Evolutionary conservation across 2,888 invertebrate species (phyloP).

Genomic region (Pseudococcus jackbeardsleyi): DNA sequence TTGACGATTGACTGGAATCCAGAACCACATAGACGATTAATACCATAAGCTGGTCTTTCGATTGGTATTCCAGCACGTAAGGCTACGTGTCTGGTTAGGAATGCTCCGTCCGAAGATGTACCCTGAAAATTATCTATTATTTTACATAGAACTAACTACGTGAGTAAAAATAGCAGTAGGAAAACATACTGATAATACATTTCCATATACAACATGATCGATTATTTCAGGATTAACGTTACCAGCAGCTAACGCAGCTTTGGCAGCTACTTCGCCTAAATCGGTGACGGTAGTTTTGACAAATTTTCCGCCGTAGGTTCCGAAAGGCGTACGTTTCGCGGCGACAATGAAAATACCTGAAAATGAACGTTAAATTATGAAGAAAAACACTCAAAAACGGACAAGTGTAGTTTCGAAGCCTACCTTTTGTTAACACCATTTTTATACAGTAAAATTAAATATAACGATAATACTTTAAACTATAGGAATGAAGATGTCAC

Average conservation of each 20-base stretch:
- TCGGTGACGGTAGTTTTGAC: conserved; percentile 81
- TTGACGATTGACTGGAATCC: conserved; percentile 96
- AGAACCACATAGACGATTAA: conserved; percentile 96
- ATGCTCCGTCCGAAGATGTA: conserved; percentile 85
- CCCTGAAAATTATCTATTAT: conserved; percentile 72
- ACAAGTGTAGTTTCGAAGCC: neutral
- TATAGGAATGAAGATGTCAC: neutral
- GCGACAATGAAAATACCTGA: conserved; percentile 91
- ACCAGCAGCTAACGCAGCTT: conserved; percentile 83
- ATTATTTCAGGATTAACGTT: conserved; percentile 87
- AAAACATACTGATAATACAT: conserved; percentile 83
- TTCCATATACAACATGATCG: conserved; percentile 91
- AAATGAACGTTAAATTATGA: conserved; percentile 62
- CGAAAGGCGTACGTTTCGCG: conserved; percentile 97
- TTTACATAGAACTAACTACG: neutral
- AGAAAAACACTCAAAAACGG: neutral
- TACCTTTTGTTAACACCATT: conserved; percentile 66
- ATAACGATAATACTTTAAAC: conserved; percentile 23
- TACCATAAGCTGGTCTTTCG: conserved; percentile 85
- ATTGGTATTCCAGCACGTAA: conserved; percentile 88
- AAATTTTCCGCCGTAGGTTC: conserved; percentile 91
- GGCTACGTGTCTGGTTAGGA: conserved; percentile 89
- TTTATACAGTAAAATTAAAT: neutral
- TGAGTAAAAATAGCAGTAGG: neutral
- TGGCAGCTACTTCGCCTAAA: conserved; percentile 84